phyloP scores from a whole-genome alignment of 1,140 invertebrate species.

The Centruroides vittatus region DNA sequence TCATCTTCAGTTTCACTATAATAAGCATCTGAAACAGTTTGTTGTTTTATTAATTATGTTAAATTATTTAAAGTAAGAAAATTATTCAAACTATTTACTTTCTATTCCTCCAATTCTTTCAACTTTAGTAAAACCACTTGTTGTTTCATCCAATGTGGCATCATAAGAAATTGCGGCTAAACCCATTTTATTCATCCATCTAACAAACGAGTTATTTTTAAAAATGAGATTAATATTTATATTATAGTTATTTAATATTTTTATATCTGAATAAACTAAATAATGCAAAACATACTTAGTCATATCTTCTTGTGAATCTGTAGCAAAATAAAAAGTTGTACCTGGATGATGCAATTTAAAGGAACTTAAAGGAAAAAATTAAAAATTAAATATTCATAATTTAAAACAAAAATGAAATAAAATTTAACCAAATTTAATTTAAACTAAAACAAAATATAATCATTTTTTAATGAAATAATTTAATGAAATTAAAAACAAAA shows the following conservation, averaged over 20 bases:
- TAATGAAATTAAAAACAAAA: too few species aligned
- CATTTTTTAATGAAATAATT: too few species aligned
- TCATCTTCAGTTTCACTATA: constrained; percentile 41
- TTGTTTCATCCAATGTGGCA: constrained; percentile 2
- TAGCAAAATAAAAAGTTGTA: constrained; percentile 77
- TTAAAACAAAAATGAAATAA: too few species aligned
- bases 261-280: constrained; percentile 27
- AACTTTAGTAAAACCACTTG: constrained; percentile 20
- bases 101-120: constrained; percentile 7
- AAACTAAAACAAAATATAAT: too few species aligned
- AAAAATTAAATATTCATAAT: too few species aligned
- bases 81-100: not conserved
- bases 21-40: constrained; percentile 34
- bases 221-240: not conserved
- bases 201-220: constrained; percentile 17
- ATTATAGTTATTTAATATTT: not conserved
- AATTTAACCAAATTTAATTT: too few species aligned
- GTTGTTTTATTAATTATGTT: too few species aligned
- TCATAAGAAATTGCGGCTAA: constrained; percentile 30
- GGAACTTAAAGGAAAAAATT: constrained; percentile 32
- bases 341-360: constrained; percentile 82
- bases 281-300: constrained; percentile 29
- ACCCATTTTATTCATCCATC: constrained; percentile 38
- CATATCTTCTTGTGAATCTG: constrained; percentile 57
- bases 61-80: too few species aligned